Evolutionary conservation across 2,888 invertebrate species (phyloP).

Genomic region (Branchipolynoe longqiensis): DNA sequence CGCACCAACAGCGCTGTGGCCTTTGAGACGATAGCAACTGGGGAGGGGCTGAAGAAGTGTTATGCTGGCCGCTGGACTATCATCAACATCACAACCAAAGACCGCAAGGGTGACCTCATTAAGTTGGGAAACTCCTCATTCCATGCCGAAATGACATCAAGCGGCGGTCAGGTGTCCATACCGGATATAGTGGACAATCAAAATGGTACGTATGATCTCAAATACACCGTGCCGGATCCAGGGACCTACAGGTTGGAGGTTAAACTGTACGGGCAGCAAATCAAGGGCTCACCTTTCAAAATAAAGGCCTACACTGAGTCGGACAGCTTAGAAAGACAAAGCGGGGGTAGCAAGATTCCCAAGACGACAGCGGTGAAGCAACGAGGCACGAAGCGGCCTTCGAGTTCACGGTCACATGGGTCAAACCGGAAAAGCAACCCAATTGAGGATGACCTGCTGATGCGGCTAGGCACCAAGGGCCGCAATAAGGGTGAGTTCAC

Average conservation of each 20-base stretch:
- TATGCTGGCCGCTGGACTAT: constrained; percentile 77
- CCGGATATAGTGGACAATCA: constrained; percentile 65
- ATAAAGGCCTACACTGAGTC: constrained; percentile 77
- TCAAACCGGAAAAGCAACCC: constrained; percentile 81
- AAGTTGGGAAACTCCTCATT: constrained; percentile 78
- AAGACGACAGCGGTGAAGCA: constrained; percentile 80
- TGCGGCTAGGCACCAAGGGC: constrained; percentile 83
- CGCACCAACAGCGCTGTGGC: constrained; percentile 81
- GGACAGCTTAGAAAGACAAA: constrained; percentile 74
- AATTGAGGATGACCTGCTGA: constrained; percentile 83
- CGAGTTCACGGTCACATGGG: constrained; percentile 81
- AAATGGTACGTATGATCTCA: constrained; percentile 78
- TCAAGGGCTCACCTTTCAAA: constrained; percentile 82
- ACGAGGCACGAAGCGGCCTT: constrained; percentile 80
- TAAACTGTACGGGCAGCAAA: constrained; percentile 81
- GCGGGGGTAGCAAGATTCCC: constrained; percentile 77
- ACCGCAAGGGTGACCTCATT: constrained; percentile 79
- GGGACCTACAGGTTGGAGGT: constrained; percentile 81
- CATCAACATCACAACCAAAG: constrained; percentile 81
- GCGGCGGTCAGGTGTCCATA: constrained; percentile 41
- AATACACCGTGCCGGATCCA: constrained; percentile 80
- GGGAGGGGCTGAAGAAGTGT: constrained; percentile 81
- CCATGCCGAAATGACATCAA: constrained; percentile 71
- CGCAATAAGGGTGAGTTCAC: constrained; percentile 83
- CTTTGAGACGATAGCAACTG: constrained; percentile 81